Percentiles rank a stretch among this genome's conserved stretches.
Conservation (phyloP, 30 jellyfish, hydroid and myxozoan genomes). For the Aurelia sp. region DNA sequence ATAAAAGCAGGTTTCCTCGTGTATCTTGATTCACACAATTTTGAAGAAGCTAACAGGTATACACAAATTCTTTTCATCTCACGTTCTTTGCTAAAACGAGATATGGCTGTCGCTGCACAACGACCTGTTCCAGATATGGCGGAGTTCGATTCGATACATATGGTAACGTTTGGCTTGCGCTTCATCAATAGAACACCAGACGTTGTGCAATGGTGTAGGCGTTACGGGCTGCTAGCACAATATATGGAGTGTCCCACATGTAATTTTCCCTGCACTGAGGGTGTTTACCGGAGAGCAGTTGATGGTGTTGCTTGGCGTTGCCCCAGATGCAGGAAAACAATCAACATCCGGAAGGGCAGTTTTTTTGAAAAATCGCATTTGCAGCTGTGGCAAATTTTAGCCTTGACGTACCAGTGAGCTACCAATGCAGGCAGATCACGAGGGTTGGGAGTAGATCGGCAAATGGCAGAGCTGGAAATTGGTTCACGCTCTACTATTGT, state of each 20-base stretch:
- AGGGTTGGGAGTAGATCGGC: conserved; percentile 24
- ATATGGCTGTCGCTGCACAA: neutral
- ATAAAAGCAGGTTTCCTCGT: too few species aligned
- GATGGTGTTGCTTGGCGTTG: neutral
- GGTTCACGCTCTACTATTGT: neutral
- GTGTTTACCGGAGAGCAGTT: neutral
- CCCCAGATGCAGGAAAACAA: neutral
- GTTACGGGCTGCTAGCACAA: neutral
- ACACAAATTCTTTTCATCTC: too few species aligned
- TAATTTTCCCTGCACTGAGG: neutral
- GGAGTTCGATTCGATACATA: neutral
- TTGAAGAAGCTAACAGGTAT: too few species aligned
- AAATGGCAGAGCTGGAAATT: conserved; percentile 40
- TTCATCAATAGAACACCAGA: neutral
- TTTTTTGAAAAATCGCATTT: conserved; percentile 5
- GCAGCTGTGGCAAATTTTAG: conserved; percentile 11
- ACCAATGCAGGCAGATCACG: conserved; percentile 14
- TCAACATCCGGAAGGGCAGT: conserved; percentile 10
- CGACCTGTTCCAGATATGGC: neutral
- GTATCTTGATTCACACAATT: too few species aligned
- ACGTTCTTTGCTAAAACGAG: too few species aligned
- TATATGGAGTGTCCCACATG: neutral
- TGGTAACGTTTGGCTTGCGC: neutral
- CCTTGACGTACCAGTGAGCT: conserved; percentile 2
- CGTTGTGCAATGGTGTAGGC: neutral